Percentiles rank a stretch among this genome's conserved stretches.
Conservation (phyloP, 1,140 invertebrate species). For the Drosophila rufa region DNA sequence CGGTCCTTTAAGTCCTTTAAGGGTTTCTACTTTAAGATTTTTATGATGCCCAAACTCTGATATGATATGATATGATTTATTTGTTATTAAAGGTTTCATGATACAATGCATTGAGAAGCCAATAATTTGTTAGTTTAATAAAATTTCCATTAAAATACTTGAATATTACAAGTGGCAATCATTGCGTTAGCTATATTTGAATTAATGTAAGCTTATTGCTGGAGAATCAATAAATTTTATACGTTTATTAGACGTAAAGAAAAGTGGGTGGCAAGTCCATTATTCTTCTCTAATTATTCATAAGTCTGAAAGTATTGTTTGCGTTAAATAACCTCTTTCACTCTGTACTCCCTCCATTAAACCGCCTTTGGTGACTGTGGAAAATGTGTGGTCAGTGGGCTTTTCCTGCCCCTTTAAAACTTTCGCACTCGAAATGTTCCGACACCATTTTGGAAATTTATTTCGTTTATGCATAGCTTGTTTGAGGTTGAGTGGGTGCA, state of each 20-base stretch:
- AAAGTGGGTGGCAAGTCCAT: not conserved
- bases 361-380: not conserved
- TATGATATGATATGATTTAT: too few relatives aligned
- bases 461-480: constrained; percentile 33
- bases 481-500: constrained; percentile 32
- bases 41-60: too few relatives aligned
- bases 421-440: constrained; percentile 16
- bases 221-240: not conserved
- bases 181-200: too few relatives aligned
- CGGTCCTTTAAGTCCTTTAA: constrained; percentile 10
- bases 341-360: not conserved
- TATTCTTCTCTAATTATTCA: constrained; percentile 36
- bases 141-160: too few relatives aligned
- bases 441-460: constrained; percentile 31
- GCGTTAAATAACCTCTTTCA: constrained; percentile 1
- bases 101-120: not conserved
- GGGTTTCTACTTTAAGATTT: too few relatives aligned
- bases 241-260: too few relatives aligned
- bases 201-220: too few relatives aligned
- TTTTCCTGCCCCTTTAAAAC: constrained; percentile 12
- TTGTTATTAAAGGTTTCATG: too few relatives aligned
- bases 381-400: not conserved
- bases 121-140: not conserved
- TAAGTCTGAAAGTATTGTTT: constrained; percentile 3
- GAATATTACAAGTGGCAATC: too few relatives aligned